Evolutionary conservation across 1,140 invertebrate genomes (phyloP), one percentile per base, ranked within the genome.

Genomic region (Holotrichia oblita): DNA sequence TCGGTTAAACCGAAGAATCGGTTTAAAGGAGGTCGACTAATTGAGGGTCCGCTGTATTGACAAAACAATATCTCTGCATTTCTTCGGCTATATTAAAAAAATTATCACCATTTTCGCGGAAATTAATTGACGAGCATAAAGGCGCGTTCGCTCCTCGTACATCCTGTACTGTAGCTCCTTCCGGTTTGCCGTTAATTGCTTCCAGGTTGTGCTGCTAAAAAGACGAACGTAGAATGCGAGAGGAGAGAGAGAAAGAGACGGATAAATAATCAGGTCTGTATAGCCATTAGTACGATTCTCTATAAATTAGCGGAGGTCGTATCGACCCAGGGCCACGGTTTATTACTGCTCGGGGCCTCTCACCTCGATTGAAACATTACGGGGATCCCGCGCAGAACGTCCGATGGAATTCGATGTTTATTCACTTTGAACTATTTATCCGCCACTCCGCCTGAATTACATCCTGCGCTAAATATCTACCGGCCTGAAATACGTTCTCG

Each of bases 211-310:
- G 61, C 4, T 4, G 61, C n/a, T 9, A 14, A 48, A 48, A 14
- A 10, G 44, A 48, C 44, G 44, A n/a, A 48, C 12, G n/a, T 14
- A 12, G 44, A 12, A 48, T 14, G 8, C 8, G 44, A 12, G 44
- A 12, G 3, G 44, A 48, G 12, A 0, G 12, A 12, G 44, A 48
- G n/a, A 12, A 6, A 4, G 61, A 12, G 61, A 20, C 9, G 22
- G 61, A 64, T 64, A 64, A 64, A 64, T 64, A 64, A 64, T 64
- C 61, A 64, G 61, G n/a, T 17, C 61, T 6, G 61, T 64, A 64
- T 12, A 64, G 61, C 61, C 17, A 64, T 64, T 64, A 64, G 61
- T 64, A 17, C 6, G 61, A 64, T 64, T 64, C 61, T 64, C 61
- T 64, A 64, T 64, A 64, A 64, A 64, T 64, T 64, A 64, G 61